Percentiles rank a stretch among this genome's conserved stretches.
phyloP scores from a whole-genome alignment of 2,113 vertebrate genomes.

The Pimephales promelas region DNA sequence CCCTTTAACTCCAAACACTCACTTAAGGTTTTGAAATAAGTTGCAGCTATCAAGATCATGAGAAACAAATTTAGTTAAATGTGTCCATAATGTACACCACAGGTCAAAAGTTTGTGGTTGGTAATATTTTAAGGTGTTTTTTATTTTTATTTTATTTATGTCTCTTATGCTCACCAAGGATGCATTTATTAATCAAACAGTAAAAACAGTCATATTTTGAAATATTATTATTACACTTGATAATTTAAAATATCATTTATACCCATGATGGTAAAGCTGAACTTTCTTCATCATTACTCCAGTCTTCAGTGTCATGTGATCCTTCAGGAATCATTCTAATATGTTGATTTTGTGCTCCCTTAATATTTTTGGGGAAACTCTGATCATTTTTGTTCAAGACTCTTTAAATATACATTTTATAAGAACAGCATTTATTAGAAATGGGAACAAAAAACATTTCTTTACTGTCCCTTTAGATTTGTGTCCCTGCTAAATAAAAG shows the following conservation, averaged over 20 bases:
- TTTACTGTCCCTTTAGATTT: not conserved
- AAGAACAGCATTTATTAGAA: not conserved
- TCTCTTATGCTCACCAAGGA: too few relatives aligned
- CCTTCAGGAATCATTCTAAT: not conserved
- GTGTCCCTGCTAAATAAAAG: not conserved
- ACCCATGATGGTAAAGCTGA: not conserved
- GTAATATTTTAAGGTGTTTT: too few relatives aligned
- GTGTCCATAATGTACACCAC: not conserved
- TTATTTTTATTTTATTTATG: too few relatives aligned
- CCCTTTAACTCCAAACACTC: conserved; percentile 5
- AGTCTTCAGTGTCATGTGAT: not conserved
- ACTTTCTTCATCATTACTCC: not conserved
- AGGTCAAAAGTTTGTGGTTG: not conserved
- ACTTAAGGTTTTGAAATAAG: not conserved
- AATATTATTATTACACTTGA: too few relatives aligned
- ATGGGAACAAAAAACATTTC: not conserved
- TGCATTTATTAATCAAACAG: too few relatives aligned
- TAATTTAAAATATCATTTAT: too few relatives aligned
- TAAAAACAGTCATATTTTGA: too few relatives aligned
- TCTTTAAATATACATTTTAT: not conserved
- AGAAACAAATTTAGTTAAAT: not conserved
- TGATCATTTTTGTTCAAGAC: not conserved
- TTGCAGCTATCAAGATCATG: not conserved
- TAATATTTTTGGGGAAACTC: not conserved
- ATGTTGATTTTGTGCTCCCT: not conserved